Conservation (phyloP, 2,888 invertebrate species). For the Sthenelais limicola region DNA sequence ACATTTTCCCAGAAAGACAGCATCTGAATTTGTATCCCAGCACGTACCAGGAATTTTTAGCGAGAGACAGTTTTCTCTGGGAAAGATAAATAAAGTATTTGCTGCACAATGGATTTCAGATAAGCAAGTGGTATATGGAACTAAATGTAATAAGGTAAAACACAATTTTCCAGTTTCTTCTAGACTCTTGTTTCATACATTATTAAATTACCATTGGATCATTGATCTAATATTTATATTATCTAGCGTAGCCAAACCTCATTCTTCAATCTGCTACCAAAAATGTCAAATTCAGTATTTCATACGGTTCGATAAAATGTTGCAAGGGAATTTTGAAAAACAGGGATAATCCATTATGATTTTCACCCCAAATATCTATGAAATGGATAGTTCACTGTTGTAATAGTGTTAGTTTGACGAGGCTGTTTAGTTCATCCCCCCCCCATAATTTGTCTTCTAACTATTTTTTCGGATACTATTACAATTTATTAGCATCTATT, state of each 20-base stretch:
- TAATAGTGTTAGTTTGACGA: too few relatives aligned
- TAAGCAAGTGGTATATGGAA: conserved; percentile 95
- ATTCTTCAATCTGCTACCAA: too few relatives aligned
- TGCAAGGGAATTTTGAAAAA: too few relatives aligned
- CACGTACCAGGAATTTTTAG: conserved; percentile 62
- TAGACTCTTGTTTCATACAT: conserved; percentile 1
- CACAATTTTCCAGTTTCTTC: neutral
- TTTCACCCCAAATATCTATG: too few relatives aligned
- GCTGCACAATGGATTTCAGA: conserved; percentile 97
- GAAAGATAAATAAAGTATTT: conserved; percentile 77
- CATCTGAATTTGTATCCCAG: conserved; percentile 58
- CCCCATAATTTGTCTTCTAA: conserved; percentile 1
- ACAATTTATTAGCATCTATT: neutral
- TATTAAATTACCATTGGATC: neutral
- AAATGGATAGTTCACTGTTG: too few relatives aligned
- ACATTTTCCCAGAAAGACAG: conserved; percentile 40
- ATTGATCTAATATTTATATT: neutral
- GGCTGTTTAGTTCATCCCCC: too few relatives aligned
- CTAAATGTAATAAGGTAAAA: conserved; percentile 93
- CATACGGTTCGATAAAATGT: too few relatives aligned
- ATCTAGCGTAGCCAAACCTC: too few relatives aligned
- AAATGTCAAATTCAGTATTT: too few relatives aligned
- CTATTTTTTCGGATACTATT: neutral
- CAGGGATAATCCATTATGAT: too few relatives aligned
- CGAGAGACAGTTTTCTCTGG: conserved; percentile 64